These are phyloP conservation scores for Brenthis daphne DNA, from an alignment of 2,888 invertebrate species.

Conservation along the genomic window DNA sequence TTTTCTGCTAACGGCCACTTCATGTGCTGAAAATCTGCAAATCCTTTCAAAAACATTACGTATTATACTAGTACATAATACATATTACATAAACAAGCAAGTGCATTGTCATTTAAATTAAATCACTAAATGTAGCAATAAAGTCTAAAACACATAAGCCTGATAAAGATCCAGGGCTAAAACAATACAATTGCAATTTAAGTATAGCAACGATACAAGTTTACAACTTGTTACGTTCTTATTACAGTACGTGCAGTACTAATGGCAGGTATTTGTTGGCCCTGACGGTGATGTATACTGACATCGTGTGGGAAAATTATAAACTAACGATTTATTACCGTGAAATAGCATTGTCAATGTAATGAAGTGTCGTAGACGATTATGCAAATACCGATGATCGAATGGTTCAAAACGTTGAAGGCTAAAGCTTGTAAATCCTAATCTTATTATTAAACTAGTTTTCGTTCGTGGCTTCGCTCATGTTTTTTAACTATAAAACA, in stretches of 20 bases:
- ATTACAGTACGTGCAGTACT: conserved; percentile 12
- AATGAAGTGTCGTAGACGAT: conserved; percentile 21
- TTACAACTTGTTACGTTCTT: conserved; percentile 6
- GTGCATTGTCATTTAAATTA: neutral
- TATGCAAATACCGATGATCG: conserved; percentile 17
- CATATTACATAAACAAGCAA: no score
- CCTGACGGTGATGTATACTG: conserved; percentile 33
- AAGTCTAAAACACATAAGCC: conserved; percentile 2
- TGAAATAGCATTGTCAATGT: conserved; percentile 24
- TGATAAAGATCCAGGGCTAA: neutral
- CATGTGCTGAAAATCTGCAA: no score
- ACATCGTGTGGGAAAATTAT: conserved; percentile 37
- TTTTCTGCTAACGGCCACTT: no score
- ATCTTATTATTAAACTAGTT: neutral
- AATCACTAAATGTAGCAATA: neutral
- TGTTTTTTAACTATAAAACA: no score
- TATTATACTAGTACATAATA: no score
- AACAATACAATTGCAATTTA: conserved; percentile 13
- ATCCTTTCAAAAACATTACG: no score
- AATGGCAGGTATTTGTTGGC: conserved; percentile 24
- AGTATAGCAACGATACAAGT: neutral
- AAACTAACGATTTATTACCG: conserved; percentile 32
- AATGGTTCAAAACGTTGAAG: conserved; percentile 2
- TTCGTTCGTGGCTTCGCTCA: no score
- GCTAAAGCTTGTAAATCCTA: neutral